These are phyloP conservation scores for Epizoanthus scotinus DNA, from an alignment of 92 coral and sea anemone genomes.

Conservation along the genomic window DNA sequence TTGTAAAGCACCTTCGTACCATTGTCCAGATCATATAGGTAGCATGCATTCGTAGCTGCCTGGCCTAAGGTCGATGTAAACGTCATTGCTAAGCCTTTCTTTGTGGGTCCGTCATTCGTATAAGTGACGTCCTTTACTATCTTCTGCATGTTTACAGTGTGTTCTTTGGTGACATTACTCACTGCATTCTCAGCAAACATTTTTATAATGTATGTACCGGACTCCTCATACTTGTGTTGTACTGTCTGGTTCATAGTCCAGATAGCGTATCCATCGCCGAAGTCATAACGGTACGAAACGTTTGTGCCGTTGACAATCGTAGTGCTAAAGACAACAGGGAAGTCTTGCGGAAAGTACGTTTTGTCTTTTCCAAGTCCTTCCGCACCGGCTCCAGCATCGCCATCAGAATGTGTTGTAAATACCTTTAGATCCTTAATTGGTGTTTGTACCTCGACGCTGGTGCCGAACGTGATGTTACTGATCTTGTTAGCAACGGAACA, in stretches of 20 bases:
- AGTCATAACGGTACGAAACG: slow-evolving; percentile 67
- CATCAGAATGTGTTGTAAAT: slow-evolving; percentile 61
- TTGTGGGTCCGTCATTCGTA: slow-evolving; percentile 61
- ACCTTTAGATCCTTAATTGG: slow-evolving; percentile 47
- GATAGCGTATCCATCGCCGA: slow-evolving; percentile 62
- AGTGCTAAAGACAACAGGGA: slow-evolving; percentile 50
- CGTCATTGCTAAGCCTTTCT: slow-evolving; percentile 37
- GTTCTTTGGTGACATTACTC: slow-evolving; percentile 14
- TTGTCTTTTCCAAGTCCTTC: slow-evolving; percentile 66
- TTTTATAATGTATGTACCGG: slow-evolving; percentile 37
- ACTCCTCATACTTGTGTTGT: slow-evolving; percentile 49
- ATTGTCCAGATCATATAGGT: slow-evolving; percentile 52
- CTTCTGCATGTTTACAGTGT: slow-evolving; percentile 14
- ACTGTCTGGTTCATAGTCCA: slow-evolving; percentile 35
- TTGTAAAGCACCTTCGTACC: slow-evolving; percentile 54
- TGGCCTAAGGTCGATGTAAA: slow-evolving; percentile 51
- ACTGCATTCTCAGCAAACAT: slow-evolving; percentile 63
- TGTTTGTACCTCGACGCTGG: slow-evolving; percentile 72
- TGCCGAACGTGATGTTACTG: slow-evolving; percentile 37
- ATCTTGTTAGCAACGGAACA: slow-evolving; percentile 63
- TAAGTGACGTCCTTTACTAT: slow-evolving; percentile 52
- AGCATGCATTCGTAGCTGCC: slow-evolving; percentile 74
- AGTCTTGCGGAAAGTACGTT: slow-evolving; percentile 67
- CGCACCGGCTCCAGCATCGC: slow-evolving; percentile 66
- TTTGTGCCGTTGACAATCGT: slow-evolving; percentile 78